Conservation (phyloP, 2,797 vertebrate genomes). For the Sebastiscus tertius region DNA sequence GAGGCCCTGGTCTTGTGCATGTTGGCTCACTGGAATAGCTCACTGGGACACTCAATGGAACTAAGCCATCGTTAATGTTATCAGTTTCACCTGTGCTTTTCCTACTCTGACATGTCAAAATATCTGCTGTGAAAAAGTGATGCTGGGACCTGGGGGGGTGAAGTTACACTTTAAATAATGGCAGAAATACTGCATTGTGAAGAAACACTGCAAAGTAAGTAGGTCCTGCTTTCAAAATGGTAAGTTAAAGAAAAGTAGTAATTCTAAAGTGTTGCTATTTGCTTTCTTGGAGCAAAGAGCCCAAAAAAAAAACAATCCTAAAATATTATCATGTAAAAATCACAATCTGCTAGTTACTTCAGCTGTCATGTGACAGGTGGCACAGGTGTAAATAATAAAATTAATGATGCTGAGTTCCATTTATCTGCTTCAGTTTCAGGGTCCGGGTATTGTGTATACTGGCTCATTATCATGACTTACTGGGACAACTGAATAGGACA, state of each 20-base stretch:
- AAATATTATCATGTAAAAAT: neutral
- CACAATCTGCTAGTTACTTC: neutral
- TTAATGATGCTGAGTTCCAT: neutral
- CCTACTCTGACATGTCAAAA: neutral
- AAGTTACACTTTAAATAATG: neutral
- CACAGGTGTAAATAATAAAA: neutral
- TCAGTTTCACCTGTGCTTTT: neutral
- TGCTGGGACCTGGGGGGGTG: no score
- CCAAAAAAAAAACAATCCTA: neutral
- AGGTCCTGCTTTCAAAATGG: neutral
- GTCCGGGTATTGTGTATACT: neutral
- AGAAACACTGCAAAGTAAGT: neutral
- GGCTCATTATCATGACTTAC: neutral
- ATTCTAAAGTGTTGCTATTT: neutral
- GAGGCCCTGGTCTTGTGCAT: neutral
- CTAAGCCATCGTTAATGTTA: neutral
- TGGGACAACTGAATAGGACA: neutral
- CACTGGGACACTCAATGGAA: neutral
- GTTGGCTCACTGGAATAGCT: neutral
- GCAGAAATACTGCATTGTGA: neutral
- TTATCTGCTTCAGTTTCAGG: neutral
- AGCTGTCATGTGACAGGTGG: neutral
- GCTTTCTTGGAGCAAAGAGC: neutral
- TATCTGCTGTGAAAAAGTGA: neutral
- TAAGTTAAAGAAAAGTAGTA: neutral